These are phyloP conservation scores for Iselma pallidipennis DNA, from an alignment of 2,888 invertebrate species.

Conservation along the genomic window DNA sequence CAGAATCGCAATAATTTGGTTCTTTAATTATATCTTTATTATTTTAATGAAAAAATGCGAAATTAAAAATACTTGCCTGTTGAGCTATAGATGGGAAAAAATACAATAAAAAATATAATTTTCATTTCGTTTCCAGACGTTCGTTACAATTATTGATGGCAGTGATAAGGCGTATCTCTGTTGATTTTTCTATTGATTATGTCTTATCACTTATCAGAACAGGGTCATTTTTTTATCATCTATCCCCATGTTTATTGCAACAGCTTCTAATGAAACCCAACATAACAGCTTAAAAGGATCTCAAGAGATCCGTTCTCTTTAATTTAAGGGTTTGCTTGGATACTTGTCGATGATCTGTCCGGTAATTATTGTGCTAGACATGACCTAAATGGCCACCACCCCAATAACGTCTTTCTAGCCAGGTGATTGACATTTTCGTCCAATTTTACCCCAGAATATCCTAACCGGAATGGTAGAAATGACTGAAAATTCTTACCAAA, in stretches of 20 bases:
- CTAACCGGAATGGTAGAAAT: background rate
- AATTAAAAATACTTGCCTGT: background rate
- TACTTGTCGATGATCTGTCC: background rate
- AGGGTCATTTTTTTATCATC: too few relatives aligned
- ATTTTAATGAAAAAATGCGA: background rate
- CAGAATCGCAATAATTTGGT: background rate
- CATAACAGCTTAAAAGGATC: too few relatives aligned
- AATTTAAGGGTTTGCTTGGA: too few relatives aligned
- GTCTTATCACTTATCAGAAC: background rate
- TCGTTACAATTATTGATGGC: background rate
- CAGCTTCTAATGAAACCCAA: too few relatives aligned
- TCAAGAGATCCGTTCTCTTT: too few relatives aligned
- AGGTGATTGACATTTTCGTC: too few relatives aligned
- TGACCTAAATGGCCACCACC: too few relatives aligned
- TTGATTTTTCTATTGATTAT: background rate
- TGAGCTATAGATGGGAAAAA: background rate
- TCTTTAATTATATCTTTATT: background rate
- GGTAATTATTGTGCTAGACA: too few relatives aligned
- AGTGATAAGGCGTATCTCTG: background rate
- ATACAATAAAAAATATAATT: background rate
- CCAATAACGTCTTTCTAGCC: too few relatives aligned
- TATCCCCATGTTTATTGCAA: too few relatives aligned
- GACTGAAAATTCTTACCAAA: conserved; percentile 4
- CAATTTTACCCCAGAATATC: background rate
- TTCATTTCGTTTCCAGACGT: background rate